phyloP scores from a whole-genome alignment of 2,113 vertebrate genomes.

The Heliornis fulica region DNA sequence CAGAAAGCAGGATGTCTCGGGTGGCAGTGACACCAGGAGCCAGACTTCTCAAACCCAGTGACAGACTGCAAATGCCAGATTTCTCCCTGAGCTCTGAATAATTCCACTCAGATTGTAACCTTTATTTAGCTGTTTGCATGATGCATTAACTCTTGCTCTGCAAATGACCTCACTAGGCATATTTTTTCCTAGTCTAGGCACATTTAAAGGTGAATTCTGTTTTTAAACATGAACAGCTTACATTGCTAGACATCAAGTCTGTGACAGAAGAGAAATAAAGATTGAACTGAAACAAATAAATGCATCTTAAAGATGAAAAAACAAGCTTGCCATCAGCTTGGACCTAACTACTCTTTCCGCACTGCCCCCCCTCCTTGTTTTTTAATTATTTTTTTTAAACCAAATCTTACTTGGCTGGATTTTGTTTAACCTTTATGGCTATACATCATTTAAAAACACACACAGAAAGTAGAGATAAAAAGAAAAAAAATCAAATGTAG shows the following conservation, averaged over 20 bases:
- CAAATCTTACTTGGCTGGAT: background rate
- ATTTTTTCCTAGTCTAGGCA: constrained; percentile 25
- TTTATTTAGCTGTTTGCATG: constrained; percentile 71
- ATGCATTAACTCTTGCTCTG: constrained; percentile 63
- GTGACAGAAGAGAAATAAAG: background rate
- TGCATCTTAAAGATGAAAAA: background rate
- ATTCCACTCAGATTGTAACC: constrained; percentile 67
- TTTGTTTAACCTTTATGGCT: background rate
- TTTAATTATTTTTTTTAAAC: background rate
- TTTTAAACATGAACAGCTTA: constrained; percentile 31
- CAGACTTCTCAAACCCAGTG: constrained; percentile 36
- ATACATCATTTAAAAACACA: background rate
- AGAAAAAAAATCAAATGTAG: background rate
- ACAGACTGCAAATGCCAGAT: constrained; percentile 62
- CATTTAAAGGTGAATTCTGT: constrained; percentile 54
- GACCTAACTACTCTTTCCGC: background rate
- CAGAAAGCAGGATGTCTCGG: constrained; percentile 1
- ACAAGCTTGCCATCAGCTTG: background rate
- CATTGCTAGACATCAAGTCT: background rate
- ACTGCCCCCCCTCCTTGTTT: fast-evolving
- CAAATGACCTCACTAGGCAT: constrained; percentile 37
- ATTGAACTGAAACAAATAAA: background rate
- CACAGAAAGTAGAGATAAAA: background rate
- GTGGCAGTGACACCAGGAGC: background rate
- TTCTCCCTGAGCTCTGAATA: constrained; percentile 58